A percentile compares a stretch with the other conserved stretches of the same genome.
Conservation (phyloP, 2,888 invertebrate species). For the Anthrax anthrax region DNA sequence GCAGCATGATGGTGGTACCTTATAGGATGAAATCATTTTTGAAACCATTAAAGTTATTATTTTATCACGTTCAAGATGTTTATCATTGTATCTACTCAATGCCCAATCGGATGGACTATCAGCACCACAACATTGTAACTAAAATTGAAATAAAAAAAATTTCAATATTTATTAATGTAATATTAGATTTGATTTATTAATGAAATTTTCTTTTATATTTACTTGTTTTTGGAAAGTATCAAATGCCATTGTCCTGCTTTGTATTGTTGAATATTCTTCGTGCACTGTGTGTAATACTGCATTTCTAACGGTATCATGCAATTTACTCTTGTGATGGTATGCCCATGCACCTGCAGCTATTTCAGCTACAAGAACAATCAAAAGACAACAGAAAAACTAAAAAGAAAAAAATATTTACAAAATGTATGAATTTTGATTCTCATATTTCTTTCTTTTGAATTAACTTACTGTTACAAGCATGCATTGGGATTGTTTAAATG, state of each 20-base stretch:
- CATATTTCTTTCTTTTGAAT: not conserved
- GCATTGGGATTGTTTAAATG: constrained; percentile 62
- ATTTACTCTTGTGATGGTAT: constrained; percentile 51
- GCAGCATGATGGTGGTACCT: constrained; percentile 47
- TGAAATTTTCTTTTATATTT: constrained; percentile 17
- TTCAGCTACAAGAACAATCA: constrained; percentile 64
- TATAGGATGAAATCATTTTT: constrained; percentile 38
- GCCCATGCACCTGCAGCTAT: constrained; percentile 66
- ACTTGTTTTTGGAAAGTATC: constrained; percentile 52
- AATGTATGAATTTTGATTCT: not conserved
- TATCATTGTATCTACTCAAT: constrained; percentile 42
- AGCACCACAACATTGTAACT: constrained; percentile 69
- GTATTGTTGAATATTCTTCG: constrained; percentile 43
- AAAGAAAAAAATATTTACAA: constrained; percentile 16
- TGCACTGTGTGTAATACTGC: constrained; percentile 49
- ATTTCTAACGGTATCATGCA: constrained; percentile 48
- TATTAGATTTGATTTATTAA: not conserved
- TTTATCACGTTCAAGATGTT: constrained; percentile 34
- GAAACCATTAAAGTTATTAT: constrained; percentile 38
- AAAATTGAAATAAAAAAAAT: constrained; percentile 11
- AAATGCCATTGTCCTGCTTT: constrained; percentile 44
- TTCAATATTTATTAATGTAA: not conserved
- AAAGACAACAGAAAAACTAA: constrained; percentile 62
- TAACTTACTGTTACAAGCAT: constrained; percentile 56
- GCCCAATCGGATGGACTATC: constrained; percentile 58